Percentiles rank a stretch among this genome's conserved stretches.
phyloP scores from a whole-genome alignment of 1,140 invertebrate species.

The Mercenaria mercenaria region DNA sequence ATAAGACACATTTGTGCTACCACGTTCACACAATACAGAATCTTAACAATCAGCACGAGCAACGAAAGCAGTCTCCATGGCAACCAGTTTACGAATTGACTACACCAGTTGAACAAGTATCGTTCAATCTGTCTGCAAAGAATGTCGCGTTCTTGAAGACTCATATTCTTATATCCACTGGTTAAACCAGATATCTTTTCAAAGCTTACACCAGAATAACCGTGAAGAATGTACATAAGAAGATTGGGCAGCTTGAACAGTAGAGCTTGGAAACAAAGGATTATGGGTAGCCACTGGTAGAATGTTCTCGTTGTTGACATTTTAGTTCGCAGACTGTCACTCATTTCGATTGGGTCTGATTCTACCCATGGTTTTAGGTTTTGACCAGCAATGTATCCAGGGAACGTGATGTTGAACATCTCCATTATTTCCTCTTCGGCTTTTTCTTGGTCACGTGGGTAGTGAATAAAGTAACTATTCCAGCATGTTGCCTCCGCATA shows the following conservation, averaged over 20 bases:
- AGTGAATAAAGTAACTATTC: constrained; percentile 23
- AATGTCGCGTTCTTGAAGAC: background rate
- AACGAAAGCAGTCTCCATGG: constrained; percentile 43
- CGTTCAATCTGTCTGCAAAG: constrained; percentile 16
- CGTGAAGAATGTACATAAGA: constrained; percentile 42
- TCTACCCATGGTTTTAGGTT: no score
- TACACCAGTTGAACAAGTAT: constrained; percentile 47
- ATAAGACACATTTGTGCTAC: constrained; percentile 1
- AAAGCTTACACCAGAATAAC: constrained; percentile 38
- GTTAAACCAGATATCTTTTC: constrained; percentile 15
- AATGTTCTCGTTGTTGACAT: constrained; percentile 15
- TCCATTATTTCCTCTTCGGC: background rate
- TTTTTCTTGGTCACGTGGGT: background rate
- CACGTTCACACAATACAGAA: constrained; percentile 31
- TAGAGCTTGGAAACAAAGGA: constrained; percentile 42
- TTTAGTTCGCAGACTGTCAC: background rate
- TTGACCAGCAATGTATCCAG: no score
- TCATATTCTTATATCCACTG: constrained; percentile 33
- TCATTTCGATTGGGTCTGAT: background rate
- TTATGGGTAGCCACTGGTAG: constrained; percentile 47
- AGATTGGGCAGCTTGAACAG: constrained; percentile 44
- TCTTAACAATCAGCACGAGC: constrained; percentile 27
- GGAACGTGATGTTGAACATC: background rate
- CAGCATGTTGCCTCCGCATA: constrained; percentile 8
- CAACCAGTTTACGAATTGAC: constrained; percentile 7